phyloP scores from a whole-genome alignment of 2,797 vertebrate genomes.

The Gymnothorax javanicus region DNA sequence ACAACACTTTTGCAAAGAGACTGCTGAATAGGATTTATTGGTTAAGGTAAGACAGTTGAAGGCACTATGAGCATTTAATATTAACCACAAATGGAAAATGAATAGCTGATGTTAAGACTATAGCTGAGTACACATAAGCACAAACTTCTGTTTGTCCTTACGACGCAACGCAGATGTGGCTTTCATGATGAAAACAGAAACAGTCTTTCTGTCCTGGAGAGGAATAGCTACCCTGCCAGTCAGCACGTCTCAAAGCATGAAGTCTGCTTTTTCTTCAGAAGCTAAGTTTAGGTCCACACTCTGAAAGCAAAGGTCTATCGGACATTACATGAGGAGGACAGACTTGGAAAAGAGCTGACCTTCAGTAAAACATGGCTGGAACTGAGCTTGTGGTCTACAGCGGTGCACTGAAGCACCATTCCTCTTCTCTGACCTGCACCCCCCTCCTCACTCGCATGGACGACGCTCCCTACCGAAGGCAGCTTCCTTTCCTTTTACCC shows the following conservation, averaged over 20 bases:
- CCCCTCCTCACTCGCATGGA: background rate
- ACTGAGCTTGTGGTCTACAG: background rate
- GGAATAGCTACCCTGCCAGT: background rate
- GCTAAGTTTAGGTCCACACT: background rate
- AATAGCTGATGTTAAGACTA: background rate
- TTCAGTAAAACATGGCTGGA: background rate
- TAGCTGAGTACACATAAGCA: background rate
- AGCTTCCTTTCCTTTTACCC: background rate
- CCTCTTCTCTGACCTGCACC: background rate
- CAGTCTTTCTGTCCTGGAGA: background rate
- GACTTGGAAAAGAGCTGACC: background rate
- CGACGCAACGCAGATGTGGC: background rate
- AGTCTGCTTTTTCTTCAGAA: background rate
- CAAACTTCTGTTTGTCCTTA: background rate
- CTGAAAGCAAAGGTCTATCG: conserved; percentile 1
- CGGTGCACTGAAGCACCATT: background rate
- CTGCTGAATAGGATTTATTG: background rate
- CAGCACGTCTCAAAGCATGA: background rate
- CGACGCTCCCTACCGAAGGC: background rate
- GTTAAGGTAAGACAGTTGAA: background rate
- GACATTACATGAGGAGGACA: background rate
- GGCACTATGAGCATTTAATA: background rate
- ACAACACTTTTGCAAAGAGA: background rate
- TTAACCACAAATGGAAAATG: background rate
- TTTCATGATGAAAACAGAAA: background rate